A percentile compares a stretch with the other conserved stretches of the same genome.
Evolutionary conservation across 2,888 invertebrate genomes (phyloP).

Genomic region (Phasia obesa): DNA sequence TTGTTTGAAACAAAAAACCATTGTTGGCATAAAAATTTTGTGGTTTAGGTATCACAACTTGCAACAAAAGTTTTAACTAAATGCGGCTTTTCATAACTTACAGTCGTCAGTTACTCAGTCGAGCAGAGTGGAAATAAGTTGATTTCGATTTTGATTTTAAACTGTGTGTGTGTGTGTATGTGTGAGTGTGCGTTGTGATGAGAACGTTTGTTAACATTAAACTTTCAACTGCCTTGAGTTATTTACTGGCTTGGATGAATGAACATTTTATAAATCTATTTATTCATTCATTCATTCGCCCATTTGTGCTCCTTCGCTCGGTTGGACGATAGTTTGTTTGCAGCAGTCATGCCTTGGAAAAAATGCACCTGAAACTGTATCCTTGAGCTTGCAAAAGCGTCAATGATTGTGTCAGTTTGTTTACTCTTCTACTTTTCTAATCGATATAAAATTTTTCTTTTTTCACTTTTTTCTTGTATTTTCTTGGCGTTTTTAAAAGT

Average conservation of each 20-base stretch:
- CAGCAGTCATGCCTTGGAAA: conserved; percentile 35
- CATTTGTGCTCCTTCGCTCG: conserved; percentile 9
- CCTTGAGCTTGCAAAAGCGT: conserved; percentile 57
- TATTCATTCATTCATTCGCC: conserved; percentile 32
- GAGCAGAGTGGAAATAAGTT: background rate
- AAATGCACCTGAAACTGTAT: conserved; percentile 63
- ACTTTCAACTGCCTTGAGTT: conserved; percentile 41
- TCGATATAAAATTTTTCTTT: conserved; percentile 49
- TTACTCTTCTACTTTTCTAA: conserved; percentile 56
- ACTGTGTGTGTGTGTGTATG: background rate
- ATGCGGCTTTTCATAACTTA: conserved; percentile 20
- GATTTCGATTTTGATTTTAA: background rate
- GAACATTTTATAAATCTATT: conserved; percentile 55
- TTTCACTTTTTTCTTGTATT: background rate
- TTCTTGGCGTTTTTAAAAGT: conserved; percentile 19
- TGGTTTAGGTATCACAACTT: background rate
- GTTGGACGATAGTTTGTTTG: conserved; percentile 4
- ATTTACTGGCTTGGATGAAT: conserved; percentile 34
- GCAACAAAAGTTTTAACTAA: background rate
- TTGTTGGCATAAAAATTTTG: background rate
- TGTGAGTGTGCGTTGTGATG: no score
- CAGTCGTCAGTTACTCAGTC: background rate
- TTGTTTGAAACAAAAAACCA: background rate
- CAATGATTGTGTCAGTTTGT: conserved; percentile 56
- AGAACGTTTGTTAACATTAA: background rate